These are phyloP conservation scores for Drosophila melanocephala DNA, from an alignment of 2,888 invertebrate species.

Conservation along the genomic window DNA sequence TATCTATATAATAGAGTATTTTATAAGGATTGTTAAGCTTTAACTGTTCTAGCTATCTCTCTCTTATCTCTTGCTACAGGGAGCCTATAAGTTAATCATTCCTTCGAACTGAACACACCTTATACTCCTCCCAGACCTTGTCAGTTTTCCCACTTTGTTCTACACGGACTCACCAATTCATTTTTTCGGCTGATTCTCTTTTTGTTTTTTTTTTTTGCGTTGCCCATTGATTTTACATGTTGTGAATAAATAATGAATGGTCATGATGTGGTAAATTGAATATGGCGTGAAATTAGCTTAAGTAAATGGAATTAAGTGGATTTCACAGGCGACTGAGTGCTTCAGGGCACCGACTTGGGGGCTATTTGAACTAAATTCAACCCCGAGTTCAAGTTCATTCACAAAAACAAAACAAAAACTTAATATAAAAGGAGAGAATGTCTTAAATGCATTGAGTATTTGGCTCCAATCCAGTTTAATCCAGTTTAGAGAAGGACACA, in stretches of 20 bases:
- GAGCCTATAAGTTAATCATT: background rate
- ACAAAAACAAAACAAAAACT: background rate
- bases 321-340: conserved; percentile 75
- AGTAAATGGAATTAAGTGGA: conserved; percentile 84
- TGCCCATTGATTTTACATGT: conserved; percentile 83
- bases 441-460: conserved; percentile 12
- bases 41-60: background rate
- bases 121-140: conserved; percentile 7
- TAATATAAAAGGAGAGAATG: background rate
- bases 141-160: conserved; percentile 17
- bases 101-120: background rate
- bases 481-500: conserved; percentile 13
- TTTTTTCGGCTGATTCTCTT: conserved; percentile 42
- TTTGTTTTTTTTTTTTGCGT: conserved; percentile 17
- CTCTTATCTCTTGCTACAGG: background rate
- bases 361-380: conserved; percentile 20
- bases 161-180: conserved; percentile 69
- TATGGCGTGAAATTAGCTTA: conserved; percentile 84
- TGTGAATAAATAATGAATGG: conserved; percentile 84
- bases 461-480: conserved; percentile 38
- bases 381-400: conserved; percentile 9
- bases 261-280: conserved; percentile 83
- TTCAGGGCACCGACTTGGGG: conserved; percentile 10
- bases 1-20: background rate
- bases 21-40: background rate